Evolutionary conservation across 2,113 vertebrate species (phyloP), one percentile per base, ranked within the genome.

Genomic region (Typhlomys cinereus): DNA sequence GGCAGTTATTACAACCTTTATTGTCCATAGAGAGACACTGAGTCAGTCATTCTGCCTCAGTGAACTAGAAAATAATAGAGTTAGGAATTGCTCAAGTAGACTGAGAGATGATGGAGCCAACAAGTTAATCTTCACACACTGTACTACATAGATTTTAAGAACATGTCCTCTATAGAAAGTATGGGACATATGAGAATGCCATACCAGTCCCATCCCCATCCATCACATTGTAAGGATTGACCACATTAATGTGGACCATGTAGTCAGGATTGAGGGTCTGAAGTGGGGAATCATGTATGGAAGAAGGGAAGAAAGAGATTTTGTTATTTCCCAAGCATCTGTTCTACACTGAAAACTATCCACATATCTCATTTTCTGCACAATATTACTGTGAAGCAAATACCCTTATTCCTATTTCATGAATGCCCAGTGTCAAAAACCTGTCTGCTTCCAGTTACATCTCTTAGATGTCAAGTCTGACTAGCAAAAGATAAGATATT

Each of bases 391-490:
- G 27, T 62, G 73, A 83, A 14, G 4, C 50, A 62, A 76, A 67
- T 67, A 76, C 41, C 75, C 50, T 36, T 78, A 82, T 90, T 76
- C 25, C 50, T 20, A 39, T 90, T 67, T 78, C 44, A 78, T 59
- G 73, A 92, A 62, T 85, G 31, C 78, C 39, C 46, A 52, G 61
- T 52, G 14, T 82, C 88, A 75, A 89, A 82, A 93, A 50, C 17
- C 20, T n/a, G 23, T 76, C 69, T 90, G 71, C 39, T 93, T 78
- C 89, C 41, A 34, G 52, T 25, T 39, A 57, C 0, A 85, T 17
- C 85, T 90, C 21, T 82, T 75, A 57, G 88, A 70, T 54, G 25
- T 54, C 21, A 18, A 87, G 85, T 83, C 50, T 91, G 44, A 21
- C n/a, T 36, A 44, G n/a, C 31, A 85, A 86, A 76, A n/a, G 54